Base-by-base conservation (phyloP, 2,888 invertebrate species). In the Gymnoscelis rufifasciata region DNA sequence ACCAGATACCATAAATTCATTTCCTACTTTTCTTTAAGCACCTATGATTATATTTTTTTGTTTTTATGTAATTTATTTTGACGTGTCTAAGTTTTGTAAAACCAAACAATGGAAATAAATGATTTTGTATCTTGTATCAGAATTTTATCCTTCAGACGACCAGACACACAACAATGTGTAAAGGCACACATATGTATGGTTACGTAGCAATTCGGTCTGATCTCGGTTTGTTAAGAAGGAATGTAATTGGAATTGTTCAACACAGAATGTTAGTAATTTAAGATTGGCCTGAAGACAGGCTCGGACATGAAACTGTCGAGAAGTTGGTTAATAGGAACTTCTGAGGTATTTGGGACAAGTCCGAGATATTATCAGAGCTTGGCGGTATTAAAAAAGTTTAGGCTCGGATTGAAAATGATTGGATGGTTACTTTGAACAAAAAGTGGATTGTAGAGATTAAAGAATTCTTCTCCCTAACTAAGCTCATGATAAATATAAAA, bases 181-280 rank as follows among this genome's bases (percentile, higher is more conserved):
- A 19, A 19, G 19, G 19, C 19, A 19, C 19, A 19, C 2, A 19
- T 5, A 19, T 31, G n/a, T 33, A n/a, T n/a, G n/a, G 13, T 8
- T 6, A 8, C 8, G 15, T 15, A 15, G 15, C 31, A 23, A 35
- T 35, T 35, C 19, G 19, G 35, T 19, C 35, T 11, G 10, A 35
- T 35, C 15, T 35, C 35, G 35, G 19, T 19, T 35, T 68, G 67
- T 66, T 65, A 58, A 51, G 43, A 43, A 48, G 69, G 74, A 78
- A 76, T 83, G 78, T 82, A 83, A 84, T 84, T 83, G 81, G 79
- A 83, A 83, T 83, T 83, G 84, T 83, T 84, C 68, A 57, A 68
- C 67, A 73, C 72, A 78, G 74, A 78, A 78, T 79, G 78, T 73
- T 72, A 73, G 74, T 72, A 75, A 78, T 81, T 76, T 75, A 77